phyloP scores from a whole-genome alignment of 2,113 vertebrate genomes.

The Labrus mixtus region DNA sequence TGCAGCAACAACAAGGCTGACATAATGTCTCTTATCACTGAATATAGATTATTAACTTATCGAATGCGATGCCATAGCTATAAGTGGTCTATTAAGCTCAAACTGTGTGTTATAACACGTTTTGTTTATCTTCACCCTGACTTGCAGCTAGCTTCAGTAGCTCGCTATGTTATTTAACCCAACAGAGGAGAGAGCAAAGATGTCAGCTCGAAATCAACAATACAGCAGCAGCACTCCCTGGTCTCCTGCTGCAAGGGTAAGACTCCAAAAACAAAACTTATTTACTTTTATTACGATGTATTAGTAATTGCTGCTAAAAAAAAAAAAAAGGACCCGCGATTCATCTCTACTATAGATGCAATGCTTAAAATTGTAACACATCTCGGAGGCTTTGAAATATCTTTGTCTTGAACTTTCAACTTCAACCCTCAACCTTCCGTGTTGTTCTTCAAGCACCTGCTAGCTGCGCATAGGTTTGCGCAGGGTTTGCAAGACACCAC shows the following conservation, averaged over 20 bases:
- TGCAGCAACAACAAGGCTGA: slow-evolving; percentile 70
- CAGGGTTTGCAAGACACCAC: not conserved
- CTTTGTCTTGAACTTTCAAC: slow-evolving; percentile 40
- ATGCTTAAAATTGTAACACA: not conserved
- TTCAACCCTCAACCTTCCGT: slow-evolving; percentile 19
- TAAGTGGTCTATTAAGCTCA: not conserved
- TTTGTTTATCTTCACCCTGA: slow-evolving; percentile 29
- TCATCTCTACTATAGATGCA: not conserved
- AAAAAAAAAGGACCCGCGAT: fast-evolving
- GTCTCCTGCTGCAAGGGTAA: not conserved
- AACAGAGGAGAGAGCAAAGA: slow-evolving; percentile 6
- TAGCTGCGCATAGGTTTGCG: slow-evolving; percentile 42
- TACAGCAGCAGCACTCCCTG: not conserved
- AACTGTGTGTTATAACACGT: not conserved
- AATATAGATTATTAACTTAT: not conserved
- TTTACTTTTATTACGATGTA: not conserved
- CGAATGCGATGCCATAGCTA: slow-evolving; percentile 8
- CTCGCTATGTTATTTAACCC: slow-evolving; percentile 48
- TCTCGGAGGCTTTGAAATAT: not conserved
- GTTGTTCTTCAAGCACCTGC: slow-evolving; percentile 14
- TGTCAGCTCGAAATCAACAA: not conserved
- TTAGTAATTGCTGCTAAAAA: not conserved
- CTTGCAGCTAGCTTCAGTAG: slow-evolving; percentile 26
- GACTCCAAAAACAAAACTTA: fast-evolving
- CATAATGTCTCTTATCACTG: slow-evolving; percentile 55